Evolutionary conservation across 2,888 invertebrate species (phyloP).

Genomic region (Trissolcus brochymenae): DNA sequence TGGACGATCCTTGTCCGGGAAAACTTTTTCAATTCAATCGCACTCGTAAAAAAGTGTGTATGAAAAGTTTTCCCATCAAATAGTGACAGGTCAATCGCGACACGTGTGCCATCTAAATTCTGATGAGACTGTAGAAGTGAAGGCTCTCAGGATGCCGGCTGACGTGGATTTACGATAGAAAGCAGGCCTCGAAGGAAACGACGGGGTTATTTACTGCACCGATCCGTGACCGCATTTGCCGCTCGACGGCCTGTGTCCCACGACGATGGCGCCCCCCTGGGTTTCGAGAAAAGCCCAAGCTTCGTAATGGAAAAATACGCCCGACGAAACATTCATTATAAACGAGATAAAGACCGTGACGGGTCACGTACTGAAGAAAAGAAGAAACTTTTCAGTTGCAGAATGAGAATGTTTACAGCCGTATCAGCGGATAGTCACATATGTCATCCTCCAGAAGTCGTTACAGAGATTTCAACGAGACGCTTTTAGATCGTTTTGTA

Average conservation of each 20-base stretch:
- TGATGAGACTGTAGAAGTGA: conserved; percentile 21
- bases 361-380: conserved; percentile 21
- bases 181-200: conserved; percentile 25
- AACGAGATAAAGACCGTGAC: conserved; percentile 33
- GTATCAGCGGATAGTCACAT: conserved; percentile 13
- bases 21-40: not conserved
- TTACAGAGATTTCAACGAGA: conserved; percentile 1
- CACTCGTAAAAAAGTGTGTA: conserved; percentile 16
- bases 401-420: conserved; percentile 25
- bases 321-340: conserved; percentile 32
- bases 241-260: conserved; percentile 13
- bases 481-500: no score
- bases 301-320: conserved; percentile 30
- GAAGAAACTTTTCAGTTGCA: conserved; percentile 21
- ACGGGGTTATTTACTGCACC: conserved; percentile 34
- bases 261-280: conserved; percentile 14
- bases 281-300: conserved; percentile 25
- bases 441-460: conserved; percentile 2
- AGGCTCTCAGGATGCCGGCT: not conserved
- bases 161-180: conserved; percentile 25
- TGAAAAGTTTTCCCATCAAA: conserved; percentile 24
- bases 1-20: not conserved
- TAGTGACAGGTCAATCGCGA: conserved; percentile 5
- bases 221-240: conserved; percentile 4
- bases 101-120: conserved; percentile 16